Base-by-base conservation (phyloP, 2,797 vertebrate genomes). In the Gymnocypris eckloni region DNA sequence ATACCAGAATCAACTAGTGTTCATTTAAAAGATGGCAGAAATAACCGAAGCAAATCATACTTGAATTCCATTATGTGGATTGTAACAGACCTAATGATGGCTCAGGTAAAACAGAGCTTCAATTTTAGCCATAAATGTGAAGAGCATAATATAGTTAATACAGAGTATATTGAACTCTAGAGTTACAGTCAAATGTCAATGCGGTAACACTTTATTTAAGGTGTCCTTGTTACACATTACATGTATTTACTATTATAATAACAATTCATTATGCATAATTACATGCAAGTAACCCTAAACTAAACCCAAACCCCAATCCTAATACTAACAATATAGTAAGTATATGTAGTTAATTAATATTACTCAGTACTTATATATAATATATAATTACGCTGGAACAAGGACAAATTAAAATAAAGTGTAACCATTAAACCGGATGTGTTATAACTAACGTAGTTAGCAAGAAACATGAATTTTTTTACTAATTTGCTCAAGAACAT, bases 21-120 rank as follows among this genome's bases (percentile, higher is more conserved):
- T 64, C 25, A 20, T 73, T 87, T 86, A 28, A 91, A 87, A 90
- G 89, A 92, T 88, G 90, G 88, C 91, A 82, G 80, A 93, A 91
- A 91, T 93, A 93, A 95, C 94, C 93, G 90, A 89, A 89, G 89
- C 59, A 86, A 90, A 88, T 90, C 92, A 6, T 64, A 80, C 92
- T 93, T 92, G 91, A 92, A 93, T 90, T 94, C 87, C 77, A 87
- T 88, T 93, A 94, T 92, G 83, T 69, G 85, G 83, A 91, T 94
- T 93, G 94, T 95, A 92, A 54, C 37, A 20, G 28, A 70, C 50
- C 88, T 89, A 90, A 90, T 69, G 90, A 93, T 91, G 90, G 81
- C 37, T 77, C 88, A 83, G 93, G 94, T 91, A 93, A 83, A 81
- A 89, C 33, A 13, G 11, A 28, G 22, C 10, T 67, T 66, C 1